A percentile compares a stretch with the other conserved stretches of the same genome.
These are phyloP conservation scores for Drosophila watanabei DNA, from an alignment of 1,140 invertebrate genomes.

Conservation along the genomic window DNA sequence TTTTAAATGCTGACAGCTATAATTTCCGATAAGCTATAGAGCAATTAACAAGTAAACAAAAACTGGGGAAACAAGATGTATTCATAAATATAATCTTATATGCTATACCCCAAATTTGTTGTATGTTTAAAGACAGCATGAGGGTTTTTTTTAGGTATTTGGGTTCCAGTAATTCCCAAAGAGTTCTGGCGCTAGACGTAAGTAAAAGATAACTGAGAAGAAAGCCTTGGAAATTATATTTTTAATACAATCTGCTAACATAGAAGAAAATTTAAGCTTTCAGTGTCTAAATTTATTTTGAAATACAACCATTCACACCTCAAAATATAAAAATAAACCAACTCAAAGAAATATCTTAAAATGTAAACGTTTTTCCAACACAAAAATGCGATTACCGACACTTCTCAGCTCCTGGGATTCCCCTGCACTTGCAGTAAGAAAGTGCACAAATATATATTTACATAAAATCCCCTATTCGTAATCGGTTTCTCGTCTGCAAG, in stretches of 20 bases:
- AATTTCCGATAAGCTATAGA: background rate
- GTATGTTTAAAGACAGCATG: background rate
- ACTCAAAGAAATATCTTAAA: background rate
- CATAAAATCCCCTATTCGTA: slow-evolving; percentile 29
- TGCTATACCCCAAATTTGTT: too few relatives aligned
- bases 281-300: background rate
- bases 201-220: background rate
- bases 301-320: background rate
- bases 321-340: background rate
- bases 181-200: background rate
- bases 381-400: slow-evolving; percentile 6
- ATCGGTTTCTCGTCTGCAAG: slow-evolving; percentile 31
- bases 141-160: background rate
- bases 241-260: too few relatives aligned
- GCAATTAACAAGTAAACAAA: background rate
- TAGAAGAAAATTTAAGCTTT: too few relatives aligned
- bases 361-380: background rate
- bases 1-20: background rate
- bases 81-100: too few relatives aligned
- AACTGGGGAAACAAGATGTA: too few relatives aligned
- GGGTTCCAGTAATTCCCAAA: background rate
- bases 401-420: background rate
- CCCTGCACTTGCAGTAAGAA: too few relatives aligned
- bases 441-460: slow-evolving; percentile 38
- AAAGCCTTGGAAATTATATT: too few relatives aligned